phyloP scores from a whole-genome alignment of 2,113 vertebrate species.

The Hylia prasina region DNA sequence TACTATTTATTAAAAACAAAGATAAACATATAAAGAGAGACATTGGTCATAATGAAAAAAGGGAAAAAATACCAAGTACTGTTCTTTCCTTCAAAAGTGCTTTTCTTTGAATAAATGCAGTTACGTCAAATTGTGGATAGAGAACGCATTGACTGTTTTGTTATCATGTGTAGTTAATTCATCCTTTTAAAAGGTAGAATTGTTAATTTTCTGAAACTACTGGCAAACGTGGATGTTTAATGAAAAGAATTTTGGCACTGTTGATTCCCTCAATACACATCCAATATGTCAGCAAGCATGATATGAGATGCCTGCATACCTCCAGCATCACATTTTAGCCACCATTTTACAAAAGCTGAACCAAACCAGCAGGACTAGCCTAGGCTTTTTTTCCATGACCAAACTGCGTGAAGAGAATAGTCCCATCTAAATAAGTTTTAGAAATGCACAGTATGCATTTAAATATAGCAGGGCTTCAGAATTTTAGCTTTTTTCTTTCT shows the following conservation, averaged over 20 bases:
- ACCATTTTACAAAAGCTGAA: not conserved
- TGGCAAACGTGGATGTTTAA: not conserved
- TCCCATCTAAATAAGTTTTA: not conserved
- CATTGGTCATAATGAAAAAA: not conserved
- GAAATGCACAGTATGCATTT: not conserved
- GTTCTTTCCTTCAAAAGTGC: not conserved
- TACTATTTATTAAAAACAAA: not conserved
- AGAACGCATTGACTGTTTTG: not conserved
- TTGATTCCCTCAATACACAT: not conserved
- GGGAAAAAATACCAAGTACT: not conserved
- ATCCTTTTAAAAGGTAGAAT: not conserved
- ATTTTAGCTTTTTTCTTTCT: not conserved
- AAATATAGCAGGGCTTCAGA: not conserved
- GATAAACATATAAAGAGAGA: not conserved
- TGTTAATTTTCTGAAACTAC: not conserved
- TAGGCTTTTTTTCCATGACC: not conserved
- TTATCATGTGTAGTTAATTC: not conserved
- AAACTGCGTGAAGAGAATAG: not conserved
- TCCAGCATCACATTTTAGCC: not conserved
- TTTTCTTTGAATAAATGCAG: not conserved
- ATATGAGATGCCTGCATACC: not conserved
- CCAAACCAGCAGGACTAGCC: not conserved
- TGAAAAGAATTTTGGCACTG: not conserved
- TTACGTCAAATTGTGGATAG: not conserved
- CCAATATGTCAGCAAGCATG: not conserved